A percentile compares a stretch with the other conserved stretches of the same genome.
Evolutionary conservation across 1,140 invertebrate species (phyloP).

Genomic region (fruit fly (Drosophila melanogaster)): Release_6_plus_ISO1_MT NT_033779.5:6241001-6241500

Average conservation of each 20-base stretch:
- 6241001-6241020: constrained; percentile 19
- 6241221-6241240: constrained; percentile 73
- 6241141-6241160: constrained; percentile 71
- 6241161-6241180: constrained; percentile 16
- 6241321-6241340: constrained; percentile 18
- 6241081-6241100: constrained; percentile 46
- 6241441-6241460: too few species aligned
- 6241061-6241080: neutral
- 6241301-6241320: constrained; percentile 51
- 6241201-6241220: constrained; percentile 52
- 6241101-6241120: constrained; percentile 73
- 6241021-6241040: constrained; percentile 1
- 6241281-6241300: constrained; percentile 56
- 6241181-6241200: constrained; percentile 44
- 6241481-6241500: too few species aligned
- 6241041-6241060: constrained; percentile 1
- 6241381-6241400: too few species aligned
- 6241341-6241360: too few species aligned
- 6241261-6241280: constrained; percentile 51
- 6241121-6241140: constrained; percentile 56
- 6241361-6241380: too few species aligned
- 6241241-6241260: neutral
- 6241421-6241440: too few species aligned
- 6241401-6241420: too few species aligned
- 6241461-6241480: too few species aligned